Conservation (phyloP, 2,113 vertebrate species). For the Mirounga angustirostris region DNA sequence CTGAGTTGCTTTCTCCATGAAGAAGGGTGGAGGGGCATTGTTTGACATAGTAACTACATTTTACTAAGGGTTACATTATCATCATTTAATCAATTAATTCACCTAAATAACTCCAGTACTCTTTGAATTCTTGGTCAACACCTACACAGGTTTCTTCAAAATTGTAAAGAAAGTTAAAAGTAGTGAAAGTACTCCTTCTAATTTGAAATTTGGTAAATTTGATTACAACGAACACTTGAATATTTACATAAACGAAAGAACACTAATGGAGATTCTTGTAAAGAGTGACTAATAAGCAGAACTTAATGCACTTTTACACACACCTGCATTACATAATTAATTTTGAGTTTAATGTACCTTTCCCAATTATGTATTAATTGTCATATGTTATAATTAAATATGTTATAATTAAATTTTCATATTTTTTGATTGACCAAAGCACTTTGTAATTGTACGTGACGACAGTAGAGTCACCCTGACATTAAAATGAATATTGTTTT, state of each 20-base stretch:
- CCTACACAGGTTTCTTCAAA: background rate
- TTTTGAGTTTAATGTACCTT: slow-evolving; percentile 45
- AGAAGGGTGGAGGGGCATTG: background rate
- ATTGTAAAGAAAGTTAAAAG: background rate
- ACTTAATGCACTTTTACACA: slow-evolving; percentile 33
- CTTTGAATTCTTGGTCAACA: slow-evolving; percentile 8
- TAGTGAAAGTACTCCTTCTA: background rate
- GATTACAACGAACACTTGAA: background rate
- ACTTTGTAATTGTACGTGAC: background rate
- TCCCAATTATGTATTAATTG: background rate
- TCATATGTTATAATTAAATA: background rate
- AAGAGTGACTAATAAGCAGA: background rate
- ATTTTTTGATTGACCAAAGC: background rate
- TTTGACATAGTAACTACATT: background rate
- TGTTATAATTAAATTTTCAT: slow-evolving; percentile 41
- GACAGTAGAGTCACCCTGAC: background rate
- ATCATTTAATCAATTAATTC: background rate
- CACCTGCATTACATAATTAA: background rate
- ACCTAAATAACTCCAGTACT: background rate
- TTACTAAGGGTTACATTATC: background rate
- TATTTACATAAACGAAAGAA: background rate
- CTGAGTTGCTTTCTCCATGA: background rate
- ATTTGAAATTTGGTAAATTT: slow-evolving; percentile 44
- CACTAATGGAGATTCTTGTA: background rate
- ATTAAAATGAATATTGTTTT: slow-evolving; percentile 3